phyloP scores from a whole-genome alignment of 2,888 invertebrate genomes.

The Acanthosepion esculentum region DNA sequence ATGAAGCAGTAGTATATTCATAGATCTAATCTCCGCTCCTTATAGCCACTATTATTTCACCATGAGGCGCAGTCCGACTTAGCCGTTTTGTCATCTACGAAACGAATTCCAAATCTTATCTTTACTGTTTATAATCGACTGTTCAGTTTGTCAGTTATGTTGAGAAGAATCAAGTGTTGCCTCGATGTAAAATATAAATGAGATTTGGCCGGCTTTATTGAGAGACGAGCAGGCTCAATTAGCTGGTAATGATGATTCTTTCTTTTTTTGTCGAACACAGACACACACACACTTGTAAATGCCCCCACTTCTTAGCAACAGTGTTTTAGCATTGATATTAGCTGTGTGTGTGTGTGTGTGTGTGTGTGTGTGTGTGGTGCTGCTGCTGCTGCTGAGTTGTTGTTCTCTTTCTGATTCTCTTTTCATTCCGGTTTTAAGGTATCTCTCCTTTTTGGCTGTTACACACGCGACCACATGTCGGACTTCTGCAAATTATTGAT shows the following conservation, averaged over 20 bases:
- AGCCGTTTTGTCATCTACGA: not conserved
- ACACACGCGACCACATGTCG: not conserved
- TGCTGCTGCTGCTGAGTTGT: too few relatives aligned
- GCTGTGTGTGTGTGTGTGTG: too few relatives aligned
- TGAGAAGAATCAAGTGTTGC: not conserved
- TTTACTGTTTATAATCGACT: not conserved
- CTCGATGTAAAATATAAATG: not conserved
- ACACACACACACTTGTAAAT: too few relatives aligned
- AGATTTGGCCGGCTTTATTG: not conserved
- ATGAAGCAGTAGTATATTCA: not conserved
- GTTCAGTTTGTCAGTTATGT: not conserved
- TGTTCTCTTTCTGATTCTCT: not conserved
- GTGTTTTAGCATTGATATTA: too few relatives aligned
- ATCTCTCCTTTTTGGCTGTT: not conserved
- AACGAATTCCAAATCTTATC: not conserved
- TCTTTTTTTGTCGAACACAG: not conserved
- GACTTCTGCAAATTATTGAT: conserved; percentile 33
- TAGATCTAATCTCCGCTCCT: too few relatives aligned
- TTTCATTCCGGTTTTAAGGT: not conserved
- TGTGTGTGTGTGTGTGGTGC: too few relatives aligned
- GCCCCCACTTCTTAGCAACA: too few relatives aligned
- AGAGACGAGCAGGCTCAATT: not conserved
- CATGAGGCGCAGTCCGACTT: too few relatives aligned
- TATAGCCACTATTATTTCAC: too few relatives aligned
- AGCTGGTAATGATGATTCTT: not conserved